Conservation (phyloP, 1,140 invertebrate genomes). For the Olivierus martensii region DNA sequence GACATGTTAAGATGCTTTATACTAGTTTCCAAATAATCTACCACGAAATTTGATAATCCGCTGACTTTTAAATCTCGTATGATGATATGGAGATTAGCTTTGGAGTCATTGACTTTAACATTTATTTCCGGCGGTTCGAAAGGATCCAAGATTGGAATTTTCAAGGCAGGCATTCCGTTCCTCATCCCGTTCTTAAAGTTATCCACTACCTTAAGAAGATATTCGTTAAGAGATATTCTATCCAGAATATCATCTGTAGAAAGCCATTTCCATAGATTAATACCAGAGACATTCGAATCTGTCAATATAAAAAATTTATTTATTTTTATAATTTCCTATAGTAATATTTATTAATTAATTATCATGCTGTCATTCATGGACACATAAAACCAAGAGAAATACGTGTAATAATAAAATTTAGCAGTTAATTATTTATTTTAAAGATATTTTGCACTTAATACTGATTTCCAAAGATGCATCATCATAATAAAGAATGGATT, state of each 20-base stretch:
- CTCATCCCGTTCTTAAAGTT: constrained; percentile 14
- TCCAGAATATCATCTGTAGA: neutral
- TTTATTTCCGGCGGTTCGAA: constrained; percentile 8
- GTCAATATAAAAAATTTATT: no score
- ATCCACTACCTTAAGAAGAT: constrained; percentile 8
- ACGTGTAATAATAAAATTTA: no score
- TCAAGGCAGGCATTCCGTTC: constrained; percentile 4
- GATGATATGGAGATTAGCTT: neutral
- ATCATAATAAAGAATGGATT: no score
- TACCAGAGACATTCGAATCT: no score
- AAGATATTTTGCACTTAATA: no score
- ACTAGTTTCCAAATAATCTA: no score
- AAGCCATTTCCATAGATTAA: neutral
- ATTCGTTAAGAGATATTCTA: constrained; percentile 5
- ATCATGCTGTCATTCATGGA: no score
- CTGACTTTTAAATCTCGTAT: neutral
- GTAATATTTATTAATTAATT: no score
- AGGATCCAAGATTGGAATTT: constrained; percentile 12
- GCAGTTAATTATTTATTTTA: no score
- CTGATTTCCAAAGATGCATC: no score
- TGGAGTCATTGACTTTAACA: constrained; percentile 6
- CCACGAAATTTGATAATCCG: neutral
- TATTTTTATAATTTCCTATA: no score
- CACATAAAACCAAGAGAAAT: no score
- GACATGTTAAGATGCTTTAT: neutral